A percentile compares a stretch with the other conserved stretches of the same genome.
Conservation (phyloP, 1,140 invertebrate species). For the Bombus terrestris region DNA sequence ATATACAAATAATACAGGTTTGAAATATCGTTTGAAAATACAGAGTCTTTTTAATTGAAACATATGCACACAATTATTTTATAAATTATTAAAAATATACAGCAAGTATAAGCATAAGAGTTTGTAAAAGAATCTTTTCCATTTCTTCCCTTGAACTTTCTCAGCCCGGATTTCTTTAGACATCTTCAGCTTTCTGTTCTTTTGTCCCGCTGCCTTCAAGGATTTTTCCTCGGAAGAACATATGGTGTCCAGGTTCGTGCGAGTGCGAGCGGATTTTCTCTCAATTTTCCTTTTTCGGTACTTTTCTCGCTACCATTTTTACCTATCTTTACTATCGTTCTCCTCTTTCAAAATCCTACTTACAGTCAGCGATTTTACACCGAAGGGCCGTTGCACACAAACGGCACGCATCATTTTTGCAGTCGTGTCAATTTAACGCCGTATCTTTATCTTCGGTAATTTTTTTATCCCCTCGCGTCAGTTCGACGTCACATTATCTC, state of each 20-base stretch:
- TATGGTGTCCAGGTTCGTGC: slow-evolving; percentile 2
- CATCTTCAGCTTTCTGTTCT: background rate
- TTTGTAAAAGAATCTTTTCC: background rate
- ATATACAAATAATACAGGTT: background rate
- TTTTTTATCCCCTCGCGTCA: background rate
- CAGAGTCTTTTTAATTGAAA: background rate
- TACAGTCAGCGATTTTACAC: slow-evolving; percentile 1
- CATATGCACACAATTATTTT: background rate
- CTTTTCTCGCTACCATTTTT: background rate
- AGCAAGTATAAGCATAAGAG: background rate
- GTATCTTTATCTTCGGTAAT: background rate
- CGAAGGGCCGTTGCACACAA: background rate
- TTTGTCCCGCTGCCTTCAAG: background rate
- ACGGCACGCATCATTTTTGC: background rate
- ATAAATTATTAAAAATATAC: background rate
- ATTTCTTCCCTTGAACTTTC: background rate
- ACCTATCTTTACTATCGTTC: background rate
- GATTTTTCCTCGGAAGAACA: background rate
- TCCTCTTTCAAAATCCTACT: slow-evolving; percentile 2
- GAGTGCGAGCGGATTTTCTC: background rate
- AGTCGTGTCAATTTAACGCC: background rate
- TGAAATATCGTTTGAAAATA: background rate
- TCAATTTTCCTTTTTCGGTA: background rate
- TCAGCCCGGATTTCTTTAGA: background rate
- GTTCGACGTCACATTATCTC: background rate